These are phyloP conservation scores for Dynastes maya DNA, from an alignment of 2,888 invertebrate genomes.

Conservation along the genomic window DNA sequence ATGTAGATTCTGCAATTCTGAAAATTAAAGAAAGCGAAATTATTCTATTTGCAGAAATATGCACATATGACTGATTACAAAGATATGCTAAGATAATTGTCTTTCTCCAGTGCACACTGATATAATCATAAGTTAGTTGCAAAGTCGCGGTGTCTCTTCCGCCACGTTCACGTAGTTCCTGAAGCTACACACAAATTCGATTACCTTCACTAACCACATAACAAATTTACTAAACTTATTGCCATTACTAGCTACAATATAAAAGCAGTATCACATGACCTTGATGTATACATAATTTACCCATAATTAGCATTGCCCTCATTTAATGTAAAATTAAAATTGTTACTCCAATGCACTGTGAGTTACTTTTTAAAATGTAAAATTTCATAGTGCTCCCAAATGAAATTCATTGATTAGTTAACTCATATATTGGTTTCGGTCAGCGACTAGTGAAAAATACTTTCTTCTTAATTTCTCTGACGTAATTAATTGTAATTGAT, in stretches of 20 bases:
- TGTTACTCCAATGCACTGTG: not conserved
- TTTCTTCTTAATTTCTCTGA: too few species aligned
- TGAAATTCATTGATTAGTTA: not conserved
- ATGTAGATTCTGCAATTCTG: not conserved
- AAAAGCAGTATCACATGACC: not conserved
- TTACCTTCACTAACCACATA: not conserved
- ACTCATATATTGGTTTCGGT: not conserved
- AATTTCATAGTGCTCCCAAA: not conserved
- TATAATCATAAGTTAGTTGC: not conserved
- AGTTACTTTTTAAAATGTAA: conserved; percentile 14
- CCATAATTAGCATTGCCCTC: conserved; percentile 6
- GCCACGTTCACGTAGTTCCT: not conserved
- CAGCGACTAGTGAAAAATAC: not conserved
- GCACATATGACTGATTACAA: not conserved
- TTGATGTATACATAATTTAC: not conserved
- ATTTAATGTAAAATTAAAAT: conserved; percentile 8
- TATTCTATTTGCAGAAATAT: not conserved
- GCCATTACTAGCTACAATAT: not conserved
- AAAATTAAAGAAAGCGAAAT: not conserved
- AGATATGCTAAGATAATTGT: not conserved
- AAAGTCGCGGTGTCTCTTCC: not conserved
- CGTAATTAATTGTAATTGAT: too few species aligned
- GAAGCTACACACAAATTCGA: conserved; percentile 12
- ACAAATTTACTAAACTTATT: not conserved
- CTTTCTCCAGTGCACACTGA: not conserved